A percentile compares a stretch with the other conserved stretches of the same genome.
phyloP scores from a whole-genome alignment of 1,140 invertebrate species.

The Anthonomus grandis region DNA sequence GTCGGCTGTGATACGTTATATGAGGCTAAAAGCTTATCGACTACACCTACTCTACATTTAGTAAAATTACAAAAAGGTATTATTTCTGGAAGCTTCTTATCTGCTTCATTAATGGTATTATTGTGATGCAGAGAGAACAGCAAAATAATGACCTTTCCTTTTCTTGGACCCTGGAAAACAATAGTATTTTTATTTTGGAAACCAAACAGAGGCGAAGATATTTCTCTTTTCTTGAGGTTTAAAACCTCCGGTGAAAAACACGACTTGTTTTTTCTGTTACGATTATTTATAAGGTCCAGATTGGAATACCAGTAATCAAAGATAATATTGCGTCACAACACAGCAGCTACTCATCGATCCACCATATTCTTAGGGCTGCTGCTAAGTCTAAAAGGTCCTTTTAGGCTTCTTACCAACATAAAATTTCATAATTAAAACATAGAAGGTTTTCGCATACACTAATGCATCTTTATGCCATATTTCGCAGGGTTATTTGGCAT shows the following conservation, averaged over 20 bases:
- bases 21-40: not conserved
- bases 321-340: not conserved
- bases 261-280: slow-evolving; percentile 1
- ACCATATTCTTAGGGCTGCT: slow-evolving; percentile 1
- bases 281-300: not conserved
- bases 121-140: not conserved
- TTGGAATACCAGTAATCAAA: not conserved
- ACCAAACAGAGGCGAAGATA: not conserved
- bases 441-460: too few relatives aligned
- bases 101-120: not conserved
- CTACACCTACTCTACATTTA: not conserved
- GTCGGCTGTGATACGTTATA: too few relatives aligned
- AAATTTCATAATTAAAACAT: too few relatives aligned
- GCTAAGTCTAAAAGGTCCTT: not conserved
- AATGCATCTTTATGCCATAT: too few relatives aligned
- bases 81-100: not conserved
- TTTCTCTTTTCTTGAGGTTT: not conserved
- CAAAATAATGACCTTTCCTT: not conserved
- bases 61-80: not conserved
- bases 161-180: not conserved
- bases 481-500: not conserved
- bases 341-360: not conserved
- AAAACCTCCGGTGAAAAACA: not conserved
- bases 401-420: slow-evolving; percentile 1
- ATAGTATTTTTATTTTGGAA: not conserved